Evolutionary conservation across 2,113 vertebrate species (phyloP), one percentile per base, ranked within the genome.

Genomic region (Clarias macrocephalus): DNA sequence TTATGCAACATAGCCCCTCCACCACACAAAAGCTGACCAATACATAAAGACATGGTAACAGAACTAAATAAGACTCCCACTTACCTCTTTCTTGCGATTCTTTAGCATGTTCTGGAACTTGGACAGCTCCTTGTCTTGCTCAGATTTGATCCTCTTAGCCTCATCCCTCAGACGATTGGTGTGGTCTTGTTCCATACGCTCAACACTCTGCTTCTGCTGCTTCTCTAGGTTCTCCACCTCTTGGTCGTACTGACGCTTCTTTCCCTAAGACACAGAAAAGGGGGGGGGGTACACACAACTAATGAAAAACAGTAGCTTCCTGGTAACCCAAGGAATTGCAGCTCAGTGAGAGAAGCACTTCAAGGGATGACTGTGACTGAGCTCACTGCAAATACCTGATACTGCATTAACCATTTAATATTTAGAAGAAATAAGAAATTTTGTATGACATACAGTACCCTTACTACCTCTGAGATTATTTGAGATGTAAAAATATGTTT

Each of bases 181-280:
- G 92, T 99, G 98, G 12, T 99, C 98, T 93, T 98, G 97, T 91
- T 99, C 98, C 92, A 99, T 93, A 63, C 97, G 94, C 93, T 99
- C 98, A 54, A 99, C 98, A 30, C 96, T 97, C 94, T 99, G 98
- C 87, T 99, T 99, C 95, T 99, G 98, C 92, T 99, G 97, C 88
- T 97, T 96, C 89, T 99, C 98, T 88, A 99, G 94, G 91, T 99
- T 99, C 94, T 99, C 98, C 88, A 99, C 97, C 93, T 99, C 98
- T 90, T 99, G 97, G 92, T 99, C 98, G 88, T 97, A 99, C 28
- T 99, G 98, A 25, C 98, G 96, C 91, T 98, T 99, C 91, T 99
- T 99, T 90, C 93, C 94, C 98, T 95, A 89, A 0, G 59, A 62
- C 15, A 87, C n/a, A 85, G 4, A 60, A 68, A 0, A 11, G 28